Base-by-base conservation (phyloP, 2,797 vertebrate species). In the Cynopterus sphinx region DNA sequence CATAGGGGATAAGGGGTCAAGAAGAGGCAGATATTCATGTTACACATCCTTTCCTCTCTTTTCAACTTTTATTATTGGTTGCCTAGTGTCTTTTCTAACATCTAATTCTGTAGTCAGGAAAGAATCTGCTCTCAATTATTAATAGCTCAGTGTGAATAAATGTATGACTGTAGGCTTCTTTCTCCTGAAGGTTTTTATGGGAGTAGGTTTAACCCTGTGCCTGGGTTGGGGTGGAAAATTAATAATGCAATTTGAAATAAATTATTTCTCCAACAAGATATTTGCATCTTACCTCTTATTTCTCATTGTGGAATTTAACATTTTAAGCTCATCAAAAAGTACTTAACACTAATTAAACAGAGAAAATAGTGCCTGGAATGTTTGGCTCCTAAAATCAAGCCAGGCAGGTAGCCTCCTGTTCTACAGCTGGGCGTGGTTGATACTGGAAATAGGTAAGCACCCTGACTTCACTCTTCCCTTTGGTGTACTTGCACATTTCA, bases 71-170 rank as follows among this genome's bases (percentile, higher is more conserved):
- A 22, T n/a, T 51, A 83, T 73, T 46, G 24, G 84, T 57, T 0
- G 3, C 28, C 31, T 51, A 16, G 0, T 67, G 2, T 70, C 13
- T 65, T 81, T 53, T 59, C 63, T 61, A 61, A 31, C 33, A 79
- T 31, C 46, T 55, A 87, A 65, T 10, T 28, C 53, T n/a, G 13
- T 84, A 36, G n/a, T 53, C n/a, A 16, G 39, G 22, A 91, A 92
- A 91, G 24, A 28, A 43, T 75, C 61, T 75, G n/a, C 31, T 79
- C 36, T 92, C 61, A 49, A 78, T 91, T 93, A 68, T 73, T 94
- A 49, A 89, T 21, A 89, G 24, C 43, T 55, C 59, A 70, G 21
- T 51, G 63, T 86, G 57, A 85, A 57, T 73, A 78, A 46, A 95
- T 67, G 51, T 61, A 91, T 55, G 21, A 61, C n/a, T 57, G 24